Percentiles rank a stretch among this genome's conserved stretches.
Evolutionary conservation across 2,888 invertebrate species (phyloP).

Genomic region (Limnephilus auricula): DNA sequence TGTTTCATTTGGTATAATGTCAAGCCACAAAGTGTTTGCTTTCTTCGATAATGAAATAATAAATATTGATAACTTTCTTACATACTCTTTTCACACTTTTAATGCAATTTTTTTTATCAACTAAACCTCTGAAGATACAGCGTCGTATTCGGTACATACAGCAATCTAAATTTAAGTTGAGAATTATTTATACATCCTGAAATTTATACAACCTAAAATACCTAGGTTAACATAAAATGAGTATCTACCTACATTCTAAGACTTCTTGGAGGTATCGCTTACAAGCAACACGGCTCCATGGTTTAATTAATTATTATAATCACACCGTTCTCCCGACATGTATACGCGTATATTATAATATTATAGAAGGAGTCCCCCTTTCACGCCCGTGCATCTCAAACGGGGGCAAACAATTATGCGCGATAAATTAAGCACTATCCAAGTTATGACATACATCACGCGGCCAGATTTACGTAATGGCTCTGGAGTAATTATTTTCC

Average conservation of each 20-base stretch:
- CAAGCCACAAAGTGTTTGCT: no score
- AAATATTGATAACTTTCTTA: no score
- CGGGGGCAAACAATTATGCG: slow-evolving; percentile 6
- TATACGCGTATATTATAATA: not conserved
- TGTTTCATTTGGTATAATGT: no score
- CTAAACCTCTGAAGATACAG: no score
- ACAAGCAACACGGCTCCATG: not conserved
- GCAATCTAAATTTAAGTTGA: no score
- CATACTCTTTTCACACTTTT: no score
- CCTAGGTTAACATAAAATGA: not conserved
- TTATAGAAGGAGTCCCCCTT: not conserved
- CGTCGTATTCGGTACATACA: no score
- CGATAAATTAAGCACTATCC: slow-evolving; percentile 29
- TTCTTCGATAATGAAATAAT: no score
- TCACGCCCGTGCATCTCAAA: slow-evolving; percentile 17
- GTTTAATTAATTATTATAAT: not conserved
- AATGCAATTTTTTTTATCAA: no score
- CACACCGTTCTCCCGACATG: not conserved
- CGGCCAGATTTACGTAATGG: slow-evolving; percentile 40
- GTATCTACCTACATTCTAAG: not conserved
- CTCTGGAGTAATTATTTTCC: slow-evolving; percentile 21
- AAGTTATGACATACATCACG: slow-evolving; percentile 39
- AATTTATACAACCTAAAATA: not conserved
- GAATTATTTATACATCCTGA: no score
- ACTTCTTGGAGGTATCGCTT: not conserved